These are phyloP conservation scores for Drosophila testacea DNA, from an alignment of 2,888 invertebrate genomes.

Conservation along the genomic window DNA sequence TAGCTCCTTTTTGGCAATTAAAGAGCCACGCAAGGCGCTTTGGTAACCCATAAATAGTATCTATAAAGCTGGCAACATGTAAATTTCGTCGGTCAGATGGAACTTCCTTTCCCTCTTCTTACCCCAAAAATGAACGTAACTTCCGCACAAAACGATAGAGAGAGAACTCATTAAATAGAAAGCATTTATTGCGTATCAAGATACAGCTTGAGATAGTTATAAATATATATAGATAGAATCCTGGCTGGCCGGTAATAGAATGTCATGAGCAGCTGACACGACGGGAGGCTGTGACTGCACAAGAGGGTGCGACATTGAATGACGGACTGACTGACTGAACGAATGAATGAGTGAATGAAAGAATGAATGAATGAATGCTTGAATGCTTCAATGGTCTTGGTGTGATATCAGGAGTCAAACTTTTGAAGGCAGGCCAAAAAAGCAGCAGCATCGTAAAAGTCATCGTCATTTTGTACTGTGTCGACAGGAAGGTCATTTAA, in stretches of 20 bases:
- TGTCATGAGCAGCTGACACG: conserved; percentile 73
- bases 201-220: conserved; percentile 60
- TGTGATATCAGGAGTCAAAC: conserved; percentile 76
- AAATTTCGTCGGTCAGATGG: conserved; percentile 51
- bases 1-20: conserved; percentile 63
- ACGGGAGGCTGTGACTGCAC: conserved; percentile 24
- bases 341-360: conserved; percentile 32
- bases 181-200: conserved; percentile 79
- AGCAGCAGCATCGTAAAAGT: conserved; percentile 56
- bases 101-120: neutral
- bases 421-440: conserved; percentile 53
- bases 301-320: conserved; percentile 33
- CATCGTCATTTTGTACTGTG: conserved; percentile 36
- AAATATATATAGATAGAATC: conserved; percentile 36
- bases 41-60: conserved; percentile 62
- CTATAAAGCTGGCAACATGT: conserved; percentile 62
- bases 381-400: conserved; percentile 23
- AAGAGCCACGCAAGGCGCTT: conserved; percentile 59
- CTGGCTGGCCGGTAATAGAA: conserved; percentile 70
- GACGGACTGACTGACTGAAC: conserved; percentile 36
- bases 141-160: conserved; percentile 29
- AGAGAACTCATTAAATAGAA: conserved; percentile 78
- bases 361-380: conserved; percentile 25
- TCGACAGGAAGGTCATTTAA: conserved; percentile 78
- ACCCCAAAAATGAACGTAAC: conserved; percentile 16